phyloP scores from a whole-genome alignment of 2,797 vertebrate genomes.

The Lates japonicus region DNA sequence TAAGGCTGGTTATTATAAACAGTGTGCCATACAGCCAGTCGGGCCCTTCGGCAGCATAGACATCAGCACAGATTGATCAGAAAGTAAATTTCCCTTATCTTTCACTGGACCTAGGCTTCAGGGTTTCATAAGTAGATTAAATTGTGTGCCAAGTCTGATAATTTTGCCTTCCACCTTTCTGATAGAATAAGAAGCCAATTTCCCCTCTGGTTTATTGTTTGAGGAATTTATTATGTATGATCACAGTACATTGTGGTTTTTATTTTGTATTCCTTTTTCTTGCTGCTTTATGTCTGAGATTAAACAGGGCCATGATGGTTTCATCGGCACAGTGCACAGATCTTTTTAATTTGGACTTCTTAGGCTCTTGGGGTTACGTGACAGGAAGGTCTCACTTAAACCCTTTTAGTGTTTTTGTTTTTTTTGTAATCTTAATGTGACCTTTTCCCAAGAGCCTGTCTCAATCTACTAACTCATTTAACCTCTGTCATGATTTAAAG shows the following conservation, averaged over 20 bases:
- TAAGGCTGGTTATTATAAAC: constrained; percentile 78
- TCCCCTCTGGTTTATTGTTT: constrained; percentile 52
- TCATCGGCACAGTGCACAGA: constrained; percentile 5
- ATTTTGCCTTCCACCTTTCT: constrained; percentile 44
- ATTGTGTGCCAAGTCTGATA: constrained; percentile 66
- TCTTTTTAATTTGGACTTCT: constrained; percentile 32
- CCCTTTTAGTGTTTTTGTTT: constrained; percentile 44
- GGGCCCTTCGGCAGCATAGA: constrained; percentile 28
- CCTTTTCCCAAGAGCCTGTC: constrained; percentile 56
- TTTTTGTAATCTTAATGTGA: constrained; percentile 61
- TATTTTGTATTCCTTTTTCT: constrained; percentile 28
- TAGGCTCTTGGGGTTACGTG: constrained; percentile 53
- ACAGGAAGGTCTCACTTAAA: constrained; percentile 46
- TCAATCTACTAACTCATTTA: constrained; percentile 55
- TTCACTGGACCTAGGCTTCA: constrained; percentile 65
- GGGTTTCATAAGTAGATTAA: constrained; percentile 76
- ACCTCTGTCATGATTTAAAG: constrained; percentile 51
- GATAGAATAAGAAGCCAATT: constrained; percentile 58
- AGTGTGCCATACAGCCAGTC: constrained; percentile 64
- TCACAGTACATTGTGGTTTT: neutral
- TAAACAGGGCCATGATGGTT: constrained; percentile 28
- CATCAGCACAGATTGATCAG: constrained; percentile 63
- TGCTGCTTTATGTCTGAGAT: constrained; percentile 38
- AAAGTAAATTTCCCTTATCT: constrained; percentile 72
- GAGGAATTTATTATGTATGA: constrained; percentile 38